These are phyloP conservation scores for Hiodon alosoides DNA, from an alignment of 2,113 vertebrate species.

Conservation along the genomic window DNA sequence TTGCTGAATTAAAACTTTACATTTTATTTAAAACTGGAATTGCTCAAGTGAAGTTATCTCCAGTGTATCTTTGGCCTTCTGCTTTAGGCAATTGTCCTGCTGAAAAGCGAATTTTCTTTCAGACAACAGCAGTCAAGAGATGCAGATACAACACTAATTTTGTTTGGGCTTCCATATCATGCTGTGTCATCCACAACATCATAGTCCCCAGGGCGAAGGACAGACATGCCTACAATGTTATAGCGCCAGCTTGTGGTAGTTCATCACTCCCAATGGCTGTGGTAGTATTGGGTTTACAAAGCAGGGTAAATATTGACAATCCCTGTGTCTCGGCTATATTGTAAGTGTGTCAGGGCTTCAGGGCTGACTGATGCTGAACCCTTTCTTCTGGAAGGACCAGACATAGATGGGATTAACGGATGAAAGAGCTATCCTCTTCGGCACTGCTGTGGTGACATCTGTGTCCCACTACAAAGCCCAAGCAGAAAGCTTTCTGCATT, in stretches of 20 bases:
- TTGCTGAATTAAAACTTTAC: no score
- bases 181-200: not conserved
- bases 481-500: not conserved
- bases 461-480: not conserved
- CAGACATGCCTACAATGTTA: not conserved
- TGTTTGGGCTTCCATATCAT: not conserved
- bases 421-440: not conserved
- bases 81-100: no score
- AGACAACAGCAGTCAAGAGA: not conserved
- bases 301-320: conserved; percentile 3
- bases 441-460: not conserved
- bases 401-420: not conserved
- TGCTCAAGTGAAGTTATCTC: no score
- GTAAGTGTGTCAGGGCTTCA: not conserved
- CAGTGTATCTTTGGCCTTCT: no score
- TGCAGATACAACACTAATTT: not conserved
- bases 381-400: no score
- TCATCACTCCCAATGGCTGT: not conserved
- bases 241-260: not conserved
- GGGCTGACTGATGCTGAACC: not conserved
- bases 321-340: not conserved
- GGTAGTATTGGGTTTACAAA: not conserved
- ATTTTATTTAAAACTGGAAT: no score
- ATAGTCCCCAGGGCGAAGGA: not conserved
- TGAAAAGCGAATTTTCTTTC: no score